Base-by-base conservation (phyloP, 2,113 vertebrate species). In the Okapia johnstoni region DNA sequence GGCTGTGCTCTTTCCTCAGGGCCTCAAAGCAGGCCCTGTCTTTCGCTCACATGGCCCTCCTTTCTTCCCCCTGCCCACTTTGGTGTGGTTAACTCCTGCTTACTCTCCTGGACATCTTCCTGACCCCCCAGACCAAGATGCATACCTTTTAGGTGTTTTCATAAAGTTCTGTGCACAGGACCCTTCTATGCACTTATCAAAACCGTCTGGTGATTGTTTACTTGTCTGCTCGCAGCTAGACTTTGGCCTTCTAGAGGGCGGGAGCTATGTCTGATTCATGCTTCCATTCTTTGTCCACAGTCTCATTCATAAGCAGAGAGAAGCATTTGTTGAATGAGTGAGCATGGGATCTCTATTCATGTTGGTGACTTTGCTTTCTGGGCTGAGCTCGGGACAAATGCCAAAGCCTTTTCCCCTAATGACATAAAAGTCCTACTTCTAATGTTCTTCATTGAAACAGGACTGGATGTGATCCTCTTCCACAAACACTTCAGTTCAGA, bases 251-350 rank as follows among this genome's bases (percentile, higher is more conserved):
- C 8, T 63, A 23, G 40, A 86, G 19, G 10, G 19, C 26, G 50
- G 48, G 19, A 93, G 33, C 40, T 77, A 9, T 76, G 33, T 85
- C 57, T 66, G 55, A 90, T 86, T 85, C 73, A 84, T 77, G 70
- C 73, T 66, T 60, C 63, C 70, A 66, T 87, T 95, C 61, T 89
- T 84, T 87, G 73, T 85, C 16, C 14, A 13, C 88, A n/a, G 26
- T 87, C 33, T 92, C 36, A 58, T 90, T 96, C 88, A 94, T 73
- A 92, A 93, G 61, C 21, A 90, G 85, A 81, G 16, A 25, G 46
- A 96, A 76, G 21, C 87, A 21, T 95, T 95, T 94, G n/a, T 81
- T 92, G 57, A 92, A 73, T 61, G 80, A 90, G 26, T 84, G 88
- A 80, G 52, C 28, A 15, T 83, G n/a, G 46, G 8, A 26, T 90